Conservation (phyloP, 2,797 vertebrate genomes). For the Hyperoplus immaculatus region DNA sequence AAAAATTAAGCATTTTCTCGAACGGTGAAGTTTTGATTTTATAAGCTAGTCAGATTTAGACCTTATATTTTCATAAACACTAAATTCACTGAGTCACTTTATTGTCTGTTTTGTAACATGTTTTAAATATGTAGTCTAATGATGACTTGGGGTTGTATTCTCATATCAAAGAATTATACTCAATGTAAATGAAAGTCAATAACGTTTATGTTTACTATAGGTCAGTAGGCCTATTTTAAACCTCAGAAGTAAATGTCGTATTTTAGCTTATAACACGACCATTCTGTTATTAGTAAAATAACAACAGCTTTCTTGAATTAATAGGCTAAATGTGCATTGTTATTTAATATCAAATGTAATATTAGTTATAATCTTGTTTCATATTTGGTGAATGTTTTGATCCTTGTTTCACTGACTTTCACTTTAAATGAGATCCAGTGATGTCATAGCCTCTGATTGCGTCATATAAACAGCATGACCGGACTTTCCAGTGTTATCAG, state of each 20-base stretch:
- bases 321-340: background rate
- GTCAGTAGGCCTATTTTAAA: background rate
- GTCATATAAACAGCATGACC: background rate
- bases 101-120: background rate
- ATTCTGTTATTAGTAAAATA: background rate
- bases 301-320: background rate
- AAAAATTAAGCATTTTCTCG: background rate
- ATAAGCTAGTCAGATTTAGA: background rate
- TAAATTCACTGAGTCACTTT: background rate
- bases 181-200: rapidly evolving
- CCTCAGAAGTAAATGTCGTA: background rate
- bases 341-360: background rate
- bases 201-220: background rate
- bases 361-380: background rate
- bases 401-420: constrained; percentile 1
- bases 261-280: background rate
- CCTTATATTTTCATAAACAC: background rate
- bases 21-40: background rate
- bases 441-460: constrained; percentile 7
- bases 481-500: too few relatives aligned
- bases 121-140: too few relatives aligned
- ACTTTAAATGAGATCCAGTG: background rate
- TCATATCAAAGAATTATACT: background rate
- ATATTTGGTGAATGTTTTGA: background rate
- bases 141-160: too few relatives aligned